Percentiles rank a stretch among this genome's conserved stretches.
phyloP scores from a whole-genome alignment of 2,113 vertebrate species.

The Microtus pennsylvanicus region DNA sequence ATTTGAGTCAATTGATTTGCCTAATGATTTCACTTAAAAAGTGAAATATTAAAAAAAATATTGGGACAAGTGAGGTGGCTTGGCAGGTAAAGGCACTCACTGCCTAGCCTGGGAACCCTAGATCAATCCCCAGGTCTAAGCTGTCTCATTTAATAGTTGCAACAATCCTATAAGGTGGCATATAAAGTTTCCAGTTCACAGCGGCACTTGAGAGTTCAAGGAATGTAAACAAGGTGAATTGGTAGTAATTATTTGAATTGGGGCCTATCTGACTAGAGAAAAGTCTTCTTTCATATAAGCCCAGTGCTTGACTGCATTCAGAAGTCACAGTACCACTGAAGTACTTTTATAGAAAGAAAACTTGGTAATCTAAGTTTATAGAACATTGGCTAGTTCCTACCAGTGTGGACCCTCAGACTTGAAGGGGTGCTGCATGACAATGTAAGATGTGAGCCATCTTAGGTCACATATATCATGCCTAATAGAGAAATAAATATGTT shows the following conservation, averaged over 20 bases:
- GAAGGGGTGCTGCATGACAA: neutral
- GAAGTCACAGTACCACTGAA: neutral
- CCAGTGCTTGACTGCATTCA: neutral
- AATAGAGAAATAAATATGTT: neutral
- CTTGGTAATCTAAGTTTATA: neutral
- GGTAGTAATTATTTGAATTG: neutral
- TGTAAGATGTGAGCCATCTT: neutral
- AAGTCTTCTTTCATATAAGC: neutral
- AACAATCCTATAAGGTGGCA: neutral
- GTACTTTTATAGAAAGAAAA: neutral
- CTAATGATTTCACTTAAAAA: too few species aligned
- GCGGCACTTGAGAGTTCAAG: neutral
- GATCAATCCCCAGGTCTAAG: too few species aligned
- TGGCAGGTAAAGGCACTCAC: too few species aligned
- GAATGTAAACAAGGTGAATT: constrained; percentile 14
- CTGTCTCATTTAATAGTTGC: neutral
- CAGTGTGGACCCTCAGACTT: neutral
- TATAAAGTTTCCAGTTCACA: neutral
- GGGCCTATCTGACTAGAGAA: neutral
- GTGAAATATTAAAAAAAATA: too few species aligned
- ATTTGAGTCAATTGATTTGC: too few species aligned
- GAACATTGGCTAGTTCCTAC: neutral
- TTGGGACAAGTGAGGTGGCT: too few species aligned
- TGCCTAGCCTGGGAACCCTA: too few species aligned
- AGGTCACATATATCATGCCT: neutral